A percentile compares a stretch with the other conserved stretches of the same genome.
These are phyloP conservation scores for Heteromurus nitidus DNA, from an alignment of 2,888 invertebrate genomes.

Conservation along the genomic window DNA sequence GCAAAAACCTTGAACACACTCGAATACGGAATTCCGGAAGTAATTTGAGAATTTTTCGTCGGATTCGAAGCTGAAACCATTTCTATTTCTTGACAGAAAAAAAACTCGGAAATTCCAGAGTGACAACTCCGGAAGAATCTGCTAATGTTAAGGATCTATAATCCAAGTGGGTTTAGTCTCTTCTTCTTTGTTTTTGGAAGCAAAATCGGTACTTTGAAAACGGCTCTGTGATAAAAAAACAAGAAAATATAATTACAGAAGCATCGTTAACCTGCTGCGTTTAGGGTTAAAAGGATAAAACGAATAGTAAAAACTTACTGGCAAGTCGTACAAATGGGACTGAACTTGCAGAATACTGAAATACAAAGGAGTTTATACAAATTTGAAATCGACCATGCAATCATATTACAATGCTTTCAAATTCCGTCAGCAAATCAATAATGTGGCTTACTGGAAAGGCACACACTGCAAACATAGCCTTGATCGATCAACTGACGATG, in stretches of 20 bases:
- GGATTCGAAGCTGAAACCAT: too few species aligned
- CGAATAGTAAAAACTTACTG: constrained; percentile 85
- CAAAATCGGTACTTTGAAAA: constrained; percentile 91
- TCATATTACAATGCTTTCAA: too few species aligned
- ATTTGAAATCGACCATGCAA: too few species aligned
- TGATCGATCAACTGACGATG: constrained; percentile 95
- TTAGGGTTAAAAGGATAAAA: not conserved
- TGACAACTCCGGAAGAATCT: too few species aligned
- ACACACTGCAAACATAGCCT: constrained; percentile 98
- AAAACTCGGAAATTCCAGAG: too few species aligned
- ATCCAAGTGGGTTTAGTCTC: constrained; percentile 76
- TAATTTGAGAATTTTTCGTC: too few species aligned
- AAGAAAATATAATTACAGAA: not conserved
- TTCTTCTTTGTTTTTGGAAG: constrained; percentile 88
- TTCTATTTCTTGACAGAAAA: too few species aligned
- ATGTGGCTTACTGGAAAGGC: constrained; percentile 87
- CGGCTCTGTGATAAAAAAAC: constrained; percentile 83
- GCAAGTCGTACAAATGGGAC: constrained; percentile 97
- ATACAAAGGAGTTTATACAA: too few species aligned
- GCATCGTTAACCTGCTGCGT: not conserved
- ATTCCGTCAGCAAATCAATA: constrained; percentile 12
- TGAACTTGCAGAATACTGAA: constrained; percentile 97
- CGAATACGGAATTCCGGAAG: too few species aligned
- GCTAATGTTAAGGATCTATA: too few species aligned
- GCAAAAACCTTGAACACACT: too few species aligned